Evolutionary conservation across 2,888 invertebrate genomes (phyloP).

Genomic region (Dendrolimus pini): DNA sequence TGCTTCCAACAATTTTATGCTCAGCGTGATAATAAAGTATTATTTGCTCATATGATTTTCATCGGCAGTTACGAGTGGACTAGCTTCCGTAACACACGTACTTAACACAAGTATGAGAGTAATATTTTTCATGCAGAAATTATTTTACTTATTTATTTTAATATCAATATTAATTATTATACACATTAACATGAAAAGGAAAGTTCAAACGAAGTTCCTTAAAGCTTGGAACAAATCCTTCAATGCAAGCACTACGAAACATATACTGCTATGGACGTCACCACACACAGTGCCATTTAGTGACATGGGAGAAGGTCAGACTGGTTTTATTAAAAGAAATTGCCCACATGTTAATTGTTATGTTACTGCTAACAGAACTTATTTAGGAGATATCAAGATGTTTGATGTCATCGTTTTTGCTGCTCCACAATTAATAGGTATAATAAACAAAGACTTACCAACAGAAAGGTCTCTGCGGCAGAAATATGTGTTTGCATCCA

Average conservation of each 20-base stretch:
- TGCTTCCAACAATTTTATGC: not conserved
- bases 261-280: conserved; percentile 48
- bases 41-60: not conserved
- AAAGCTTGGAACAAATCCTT: not conserved
- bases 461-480: conserved; percentile 28
- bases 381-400: conserved; percentile 16
- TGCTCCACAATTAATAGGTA: conserved; percentile 11
- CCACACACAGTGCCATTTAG: conserved; percentile 34
- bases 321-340: conserved; percentile 33
- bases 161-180: not conserved
- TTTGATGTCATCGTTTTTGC: conserved; percentile 26
- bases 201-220: not conserved
- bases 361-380: conserved; percentile 26
- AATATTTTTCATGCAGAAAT: not conserved
- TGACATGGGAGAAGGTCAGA: conserved; percentile 36
- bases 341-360: conserved; percentile 41
- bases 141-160: not conserved
- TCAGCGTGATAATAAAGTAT: not conserved
- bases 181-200: not conserved
- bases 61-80: not conserved
- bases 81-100: not conserved
- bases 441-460: conserved; percentile 17
- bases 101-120: not conserved
- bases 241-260: conserved; percentile 23
- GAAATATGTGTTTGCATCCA: conserved; percentile 43